These are phyloP conservation scores for Saimiri boliviensis DNA, from an alignment of 2,113 vertebrate genomes.

Conservation along the genomic window DNA sequence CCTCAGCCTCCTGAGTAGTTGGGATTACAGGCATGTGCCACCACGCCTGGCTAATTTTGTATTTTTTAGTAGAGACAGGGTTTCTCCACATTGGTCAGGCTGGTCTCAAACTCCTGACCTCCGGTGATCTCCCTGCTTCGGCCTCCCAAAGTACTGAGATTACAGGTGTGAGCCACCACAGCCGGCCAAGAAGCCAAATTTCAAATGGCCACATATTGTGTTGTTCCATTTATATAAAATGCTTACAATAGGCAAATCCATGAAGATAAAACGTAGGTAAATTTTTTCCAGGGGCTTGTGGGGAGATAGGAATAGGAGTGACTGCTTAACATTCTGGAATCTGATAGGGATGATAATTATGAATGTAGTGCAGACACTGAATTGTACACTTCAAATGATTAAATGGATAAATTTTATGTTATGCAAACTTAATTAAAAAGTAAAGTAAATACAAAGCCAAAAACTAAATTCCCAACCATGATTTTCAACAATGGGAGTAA, in stretches of 20 bases:
- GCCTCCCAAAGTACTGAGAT: too few relatives aligned
- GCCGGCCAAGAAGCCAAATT: neutral
- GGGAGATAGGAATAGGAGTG: neutral
- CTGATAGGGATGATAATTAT: neutral
- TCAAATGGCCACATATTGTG: neutral
- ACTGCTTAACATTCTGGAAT: neutral
- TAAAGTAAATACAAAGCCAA: neutral
- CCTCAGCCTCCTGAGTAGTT: too few relatives aligned
- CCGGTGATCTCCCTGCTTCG: too few relatives aligned
- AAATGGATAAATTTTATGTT: neutral
- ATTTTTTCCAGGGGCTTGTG: neutral
- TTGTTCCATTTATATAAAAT: neutral
- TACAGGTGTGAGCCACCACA: too few relatives aligned
- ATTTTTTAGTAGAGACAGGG: too few relatives aligned
- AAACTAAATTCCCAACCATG: neutral
- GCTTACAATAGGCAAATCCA: neutral
- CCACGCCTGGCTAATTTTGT: too few relatives aligned
- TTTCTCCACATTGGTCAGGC: too few relatives aligned
- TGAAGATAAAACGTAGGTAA: neutral
- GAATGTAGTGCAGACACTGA: neutral
- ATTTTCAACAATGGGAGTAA: neutral
- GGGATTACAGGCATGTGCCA: too few relatives aligned
- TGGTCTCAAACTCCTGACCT: too few relatives aligned
- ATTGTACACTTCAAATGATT: neutral
- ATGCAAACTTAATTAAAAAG: neutral